Evolutionary conservation across 2,113 vertebrate species (phyloP).

Genomic region (Oryzias celebensis): DNA sequence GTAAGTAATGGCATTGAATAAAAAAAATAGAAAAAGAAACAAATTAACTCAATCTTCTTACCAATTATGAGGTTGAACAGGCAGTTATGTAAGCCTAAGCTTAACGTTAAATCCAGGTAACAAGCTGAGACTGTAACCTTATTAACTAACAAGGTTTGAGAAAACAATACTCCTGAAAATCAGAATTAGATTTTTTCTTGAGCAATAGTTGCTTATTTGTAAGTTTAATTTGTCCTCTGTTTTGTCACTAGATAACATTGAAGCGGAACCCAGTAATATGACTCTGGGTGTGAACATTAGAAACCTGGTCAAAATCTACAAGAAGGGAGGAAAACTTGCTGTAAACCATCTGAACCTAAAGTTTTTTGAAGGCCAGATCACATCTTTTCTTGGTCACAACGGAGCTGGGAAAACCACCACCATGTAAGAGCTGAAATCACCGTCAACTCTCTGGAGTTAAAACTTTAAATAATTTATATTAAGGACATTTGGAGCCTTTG

Average conservation of each 20-base stretch:
- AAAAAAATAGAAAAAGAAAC: no score
- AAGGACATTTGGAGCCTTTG: no score
- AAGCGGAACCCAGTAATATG: slow-evolving; percentile 77
- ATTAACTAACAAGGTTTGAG: slow-evolving; percentile 10
- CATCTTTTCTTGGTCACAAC: slow-evolving; percentile 89
- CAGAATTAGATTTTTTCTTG: not conserved
- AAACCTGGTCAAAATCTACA: slow-evolving; percentile 87
- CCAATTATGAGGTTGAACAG: not conserved
- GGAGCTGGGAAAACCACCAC: slow-evolving; percentile 92
- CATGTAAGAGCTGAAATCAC: slow-evolving; percentile 76
- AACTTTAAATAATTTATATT: no score
- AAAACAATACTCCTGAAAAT: slow-evolving; percentile 6
- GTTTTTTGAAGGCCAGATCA: slow-evolving; percentile 90
- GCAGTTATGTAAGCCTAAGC: slow-evolving; percentile 10
- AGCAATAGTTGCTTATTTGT: slow-evolving; percentile 3
- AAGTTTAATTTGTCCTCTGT: not conserved
- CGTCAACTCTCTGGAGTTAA: no score
- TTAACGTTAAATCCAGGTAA: slow-evolving; percentile 16
- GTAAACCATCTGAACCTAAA: slow-evolving; percentile 86
- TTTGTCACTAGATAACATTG: slow-evolving; percentile 77
- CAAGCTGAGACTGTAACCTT: slow-evolving; percentile 14
- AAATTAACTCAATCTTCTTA: not conserved
- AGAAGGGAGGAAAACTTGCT: slow-evolving; percentile 73
- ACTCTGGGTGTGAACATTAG: slow-evolving; percentile 79
- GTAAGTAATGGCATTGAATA: no score